Evolutionary conservation across 2,797 vertebrate species (phyloP), one percentile per base, ranked within the genome.

Genomic region (Mionectes olivaceus): DNA sequence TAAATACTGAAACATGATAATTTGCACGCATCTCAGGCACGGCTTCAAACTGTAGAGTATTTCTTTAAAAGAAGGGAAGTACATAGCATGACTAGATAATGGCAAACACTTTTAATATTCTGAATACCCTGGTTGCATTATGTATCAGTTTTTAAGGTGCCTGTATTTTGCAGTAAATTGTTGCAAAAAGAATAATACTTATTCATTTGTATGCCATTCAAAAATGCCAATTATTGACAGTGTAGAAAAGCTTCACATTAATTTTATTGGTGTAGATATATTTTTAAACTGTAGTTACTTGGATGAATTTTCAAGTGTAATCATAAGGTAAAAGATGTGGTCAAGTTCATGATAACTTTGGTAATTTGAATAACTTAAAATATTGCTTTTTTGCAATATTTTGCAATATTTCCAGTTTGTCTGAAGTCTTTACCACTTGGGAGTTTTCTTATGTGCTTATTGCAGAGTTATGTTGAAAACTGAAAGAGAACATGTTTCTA

Each of bases 111-210:
- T 79, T 37, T 47, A 68, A 83, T 76, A 80, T 83, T 63, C 70
- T 67, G 76, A 74, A 71, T 96, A 41, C 61, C 57, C 87, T 96
- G 41, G 56, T 84, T 88, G 79, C 73, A 85, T 83, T 96, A 93
- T 43, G 5, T 89, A 84, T 94, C 78, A 89, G 63, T 93, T 88
- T 96, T 94, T 93, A 94, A 94, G 94, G 82, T 96, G 83, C 85
- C 86, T 97, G 60, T 92, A 94, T 95, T 95, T 95, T 89, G 37
- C 85, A 93, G 39, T 94, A 89, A 76, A 25, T 63, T 80, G 60
- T 81, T 96, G 89, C 87, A 96, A 81, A 65, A 95, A 76, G 35
- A 86, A 57, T 89, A 93, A 71, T 82, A 50, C 39, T 93, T 92
- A 59, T 67, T 93, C 28, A 73, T 86, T 94, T 67, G 95, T 92